Evolutionary conservation across 2,888 invertebrate genomes (phyloP), one percentile per base, ranked within the genome.

Genomic region (Leuctra nigra): DNA sequence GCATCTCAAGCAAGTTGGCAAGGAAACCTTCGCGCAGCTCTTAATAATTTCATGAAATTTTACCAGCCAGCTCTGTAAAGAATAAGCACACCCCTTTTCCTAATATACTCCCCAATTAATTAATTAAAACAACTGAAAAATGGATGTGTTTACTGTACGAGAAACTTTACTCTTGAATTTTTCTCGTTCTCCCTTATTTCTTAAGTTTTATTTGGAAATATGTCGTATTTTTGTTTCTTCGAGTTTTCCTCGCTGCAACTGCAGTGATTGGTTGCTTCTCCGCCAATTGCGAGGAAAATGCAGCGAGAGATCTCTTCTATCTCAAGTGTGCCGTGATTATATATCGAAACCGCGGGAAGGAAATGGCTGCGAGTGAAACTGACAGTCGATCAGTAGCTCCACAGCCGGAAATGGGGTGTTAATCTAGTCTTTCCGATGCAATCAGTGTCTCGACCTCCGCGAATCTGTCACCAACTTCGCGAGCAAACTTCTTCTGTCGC

Each of bases 81-180:
- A 58, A 55, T 58, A 55, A 52, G 53, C 55, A 36, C 50, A 33
- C 50, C 53, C 56, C 56, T 56, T 58, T 54, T 50, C 56, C 59
- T 56, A 56, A 59, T 58, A 59, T 50, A 59, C 59, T 56, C 54
- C 54, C 53, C 59, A 59, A 59, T 59, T 59, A 59, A 59, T 59
- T 59, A 59, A 59, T 59, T 59, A 59, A 59, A 59, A 59, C 56
- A 56, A 56, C 56, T 59, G 59, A 59, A 59, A 59, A 59, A 59
- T 59, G 56, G 38, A 56, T 59, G 59, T 56, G 56, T 48, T 54
- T 53, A 59, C 54, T 56, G 59, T 53, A 56, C 39, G 52, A 35
- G 58, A 58, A 58, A 52, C 50, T 50, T 48, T n/a, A 35, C 36
- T 50, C 13, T 20, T 44, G 6, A 6, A 11, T 36, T 24, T 33